phyloP scores from a whole-genome alignment of 2,113 vertebrate genomes.

The Bufo gargarizans region DNA sequence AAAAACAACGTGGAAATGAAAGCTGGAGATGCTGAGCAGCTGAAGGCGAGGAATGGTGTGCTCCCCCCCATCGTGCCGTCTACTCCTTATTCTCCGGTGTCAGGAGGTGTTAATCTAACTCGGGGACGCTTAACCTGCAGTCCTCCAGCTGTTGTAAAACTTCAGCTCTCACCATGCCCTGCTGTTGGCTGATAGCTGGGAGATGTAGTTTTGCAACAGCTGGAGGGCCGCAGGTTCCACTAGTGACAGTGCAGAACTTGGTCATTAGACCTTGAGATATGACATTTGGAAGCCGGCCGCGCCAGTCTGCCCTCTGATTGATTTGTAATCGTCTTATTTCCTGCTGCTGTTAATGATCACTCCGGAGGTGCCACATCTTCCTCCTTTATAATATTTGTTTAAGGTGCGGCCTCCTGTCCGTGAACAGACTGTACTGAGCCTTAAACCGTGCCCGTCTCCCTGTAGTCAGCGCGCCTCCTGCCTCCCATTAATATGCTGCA shows the following conservation, averaged over 20 bases:
- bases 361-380: slow-evolving; percentile 23
- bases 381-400: slow-evolving; percentile 1
- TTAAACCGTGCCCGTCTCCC: neutral
- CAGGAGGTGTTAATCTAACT: too few relatives aligned
- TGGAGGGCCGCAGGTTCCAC: neutral
- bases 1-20: too few relatives aligned
- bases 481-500: slow-evolving; percentile 29
- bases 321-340: slow-evolving; percentile 21
- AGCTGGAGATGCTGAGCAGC: too few relatives aligned
- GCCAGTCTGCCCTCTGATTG: slow-evolving; percentile 34
- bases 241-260: neutral
- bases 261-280: slow-evolving; percentile 22
- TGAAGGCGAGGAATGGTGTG: too few relatives aligned
- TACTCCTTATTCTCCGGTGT: too few relatives aligned
- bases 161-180: too few relatives aligned
- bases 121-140: too few relatives aligned
- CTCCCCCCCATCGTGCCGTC: too few relatives aligned
- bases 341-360: slow-evolving; percentile 46
- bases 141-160: too few relatives aligned
- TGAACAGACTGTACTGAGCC: neutral
- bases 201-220: too few relatives aligned
- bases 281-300: neutral
- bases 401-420: neutral
- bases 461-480: neutral
- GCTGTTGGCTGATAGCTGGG: too few relatives aligned